Base-by-base conservation (phyloP, 1,140 invertebrate genomes). In the Drosophila tropicalis region DNA sequence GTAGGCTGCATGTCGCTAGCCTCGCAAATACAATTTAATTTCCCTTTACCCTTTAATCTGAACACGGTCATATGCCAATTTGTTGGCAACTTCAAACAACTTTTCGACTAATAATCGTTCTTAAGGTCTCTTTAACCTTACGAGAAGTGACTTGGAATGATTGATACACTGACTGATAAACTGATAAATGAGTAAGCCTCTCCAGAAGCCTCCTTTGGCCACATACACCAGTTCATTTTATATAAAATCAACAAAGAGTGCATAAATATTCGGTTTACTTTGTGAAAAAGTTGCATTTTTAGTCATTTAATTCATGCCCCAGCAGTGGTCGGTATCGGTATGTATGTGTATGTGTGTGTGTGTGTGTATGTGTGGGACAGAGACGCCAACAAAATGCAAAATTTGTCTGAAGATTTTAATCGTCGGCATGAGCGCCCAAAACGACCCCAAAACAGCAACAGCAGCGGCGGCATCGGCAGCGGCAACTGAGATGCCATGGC, bases 391-490 rank as follows among this genome's bases (percentile, higher is more conserved):
- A 74, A 89, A 89, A 89, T 89, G 84, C 84, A 89, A 89, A 89
- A 89, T 89, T 89, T 89, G 84, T 89, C 84, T 89, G 84, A 78
- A 89, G 84, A 89, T 89, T 89, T 89, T 89, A 89, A 89, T 89
- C 84, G 84, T 68, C 79, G 80, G 84, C 84, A 80, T 87, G 83
- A 73, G 83, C 83, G 73, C 84, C 81, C 84, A 87, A 80, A 89
- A 80, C 83, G 83, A 76, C 83, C 83, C 74, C 71, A 76, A 76
- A 76, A 70, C 62, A 71, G 34, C 70, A 76, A 61, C 64, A 64
- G 40, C 39, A 62, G n/a, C 47, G 56, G 29, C 63, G 63, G 12
- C 32, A 64, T 51, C 70, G 47, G 44, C 69, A 51, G 64, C 29
- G 29, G 34, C 41, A 55, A 47, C 81, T 51, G 62, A 77, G 76